Percentiles rank a stretch among this genome's conserved stretches.
These are phyloP conservation scores for Apotomis turbidana DNA, from an alignment of 2,888 invertebrate genomes.

Conservation along the genomic window DNA sequence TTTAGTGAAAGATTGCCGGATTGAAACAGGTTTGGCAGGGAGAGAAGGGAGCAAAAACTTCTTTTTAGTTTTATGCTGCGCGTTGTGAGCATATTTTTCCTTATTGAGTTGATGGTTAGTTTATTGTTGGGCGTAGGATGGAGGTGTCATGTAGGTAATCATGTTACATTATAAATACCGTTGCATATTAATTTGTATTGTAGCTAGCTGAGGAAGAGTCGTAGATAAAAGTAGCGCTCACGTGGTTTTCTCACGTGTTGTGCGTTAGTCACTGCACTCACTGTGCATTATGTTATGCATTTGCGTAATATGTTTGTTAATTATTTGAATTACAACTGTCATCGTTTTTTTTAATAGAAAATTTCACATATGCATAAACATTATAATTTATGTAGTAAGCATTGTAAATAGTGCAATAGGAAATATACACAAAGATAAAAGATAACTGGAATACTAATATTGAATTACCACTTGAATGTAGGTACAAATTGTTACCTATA, in stretches of 20 bases:
- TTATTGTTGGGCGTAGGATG: slow-evolving; percentile 9
- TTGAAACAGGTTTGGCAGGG: slow-evolving; percentile 67
- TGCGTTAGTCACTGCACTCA: slow-evolving; percentile 29
- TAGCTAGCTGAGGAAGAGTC: slow-evolving; percentile 14
- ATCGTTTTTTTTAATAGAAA: slow-evolving; percentile 4
- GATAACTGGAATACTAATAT: background rate
- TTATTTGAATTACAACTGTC: slow-evolving; percentile 14
- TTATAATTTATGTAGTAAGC: background rate
- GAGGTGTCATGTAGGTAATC: slow-evolving; percentile 2
- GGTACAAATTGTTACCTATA: too few species aligned
- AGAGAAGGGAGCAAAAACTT: slow-evolving; percentile 65
- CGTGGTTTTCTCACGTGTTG: slow-evolving; percentile 36
- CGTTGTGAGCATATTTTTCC: slow-evolving; percentile 14
- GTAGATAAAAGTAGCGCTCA: slow-evolving; percentile 36
- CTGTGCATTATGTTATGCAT: slow-evolving; percentile 31
- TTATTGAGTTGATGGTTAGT: slow-evolving; percentile 19
- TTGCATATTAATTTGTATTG: slow-evolving; percentile 29
- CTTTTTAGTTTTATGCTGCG: slow-evolving; percentile 16
- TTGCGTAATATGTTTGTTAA: slow-evolving; percentile 24
- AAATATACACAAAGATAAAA: background rate
- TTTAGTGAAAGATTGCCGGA: slow-evolving; percentile 61
- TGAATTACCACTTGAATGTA: background rate
- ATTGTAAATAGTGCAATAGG: background rate
- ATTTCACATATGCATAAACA: background rate
- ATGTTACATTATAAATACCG: slow-evolving; percentile 26